phyloP scores from a whole-genome alignment of 2,113 vertebrate genomes.

The Thalassarche chlororhynchos region DNA sequence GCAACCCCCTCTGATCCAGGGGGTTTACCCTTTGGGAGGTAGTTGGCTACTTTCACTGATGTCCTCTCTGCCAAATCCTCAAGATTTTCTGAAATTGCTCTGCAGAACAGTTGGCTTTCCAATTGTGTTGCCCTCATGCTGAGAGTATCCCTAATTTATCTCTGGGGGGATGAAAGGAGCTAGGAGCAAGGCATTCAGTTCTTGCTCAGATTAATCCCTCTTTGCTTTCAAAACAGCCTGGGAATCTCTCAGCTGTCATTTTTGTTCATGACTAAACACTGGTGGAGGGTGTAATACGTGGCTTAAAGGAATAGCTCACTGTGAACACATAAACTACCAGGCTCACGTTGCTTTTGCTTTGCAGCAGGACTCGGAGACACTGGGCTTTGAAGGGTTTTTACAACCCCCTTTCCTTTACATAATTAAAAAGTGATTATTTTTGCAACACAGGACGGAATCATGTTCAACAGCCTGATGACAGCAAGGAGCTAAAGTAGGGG shows the following conservation, averaged over 20 bases:
- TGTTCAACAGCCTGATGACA: conserved; percentile 6
- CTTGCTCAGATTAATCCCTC: conserved; percentile 13
- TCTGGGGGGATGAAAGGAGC: background rate
- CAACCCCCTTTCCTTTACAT: background rate
- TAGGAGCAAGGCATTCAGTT: background rate
- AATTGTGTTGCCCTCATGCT: background rate
- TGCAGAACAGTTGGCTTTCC: conserved; percentile 17
- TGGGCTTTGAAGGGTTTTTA: background rate
- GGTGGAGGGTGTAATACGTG: background rate
- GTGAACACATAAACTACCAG: background rate
- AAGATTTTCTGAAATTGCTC: background rate
- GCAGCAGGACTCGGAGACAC: background rate
- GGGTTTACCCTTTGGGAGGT: background rate
- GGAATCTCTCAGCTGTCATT: conserved; percentile 33
- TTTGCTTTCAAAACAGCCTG: conserved; percentile 28
- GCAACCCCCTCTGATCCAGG: background rate
- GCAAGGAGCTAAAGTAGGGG: background rate
- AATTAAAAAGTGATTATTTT: conserved; percentile 51
- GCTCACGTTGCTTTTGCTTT: background rate
- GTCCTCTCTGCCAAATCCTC: background rate
- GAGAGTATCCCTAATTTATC: conserved; percentile 36
- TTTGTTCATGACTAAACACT: background rate
- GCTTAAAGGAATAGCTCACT: conserved; percentile 33
- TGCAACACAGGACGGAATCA: background rate
- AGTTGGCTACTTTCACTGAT: background rate